Percentiles rank a stretch among this genome's conserved stretches.
These are phyloP conservation scores for Lasioglossum vierecki DNA, from an alignment of 2,888 invertebrate species.

Conservation along the genomic window DNA sequence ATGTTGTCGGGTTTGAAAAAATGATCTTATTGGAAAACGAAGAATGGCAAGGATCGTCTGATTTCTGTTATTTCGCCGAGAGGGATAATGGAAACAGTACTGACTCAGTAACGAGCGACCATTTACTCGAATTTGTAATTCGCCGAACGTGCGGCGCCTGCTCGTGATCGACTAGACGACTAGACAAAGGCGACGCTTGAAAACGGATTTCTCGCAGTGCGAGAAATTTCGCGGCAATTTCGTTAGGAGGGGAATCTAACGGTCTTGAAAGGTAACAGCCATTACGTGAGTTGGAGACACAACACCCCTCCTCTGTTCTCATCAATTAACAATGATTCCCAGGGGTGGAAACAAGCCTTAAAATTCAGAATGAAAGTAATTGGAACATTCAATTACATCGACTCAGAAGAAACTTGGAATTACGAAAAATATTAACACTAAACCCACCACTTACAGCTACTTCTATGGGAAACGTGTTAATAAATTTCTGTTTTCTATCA, in stretches of 20 bases:
- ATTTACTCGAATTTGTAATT: background rate
- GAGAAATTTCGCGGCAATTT: background rate
- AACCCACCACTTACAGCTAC: too few species aligned
- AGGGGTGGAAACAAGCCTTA: background rate
- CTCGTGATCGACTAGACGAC: conserved; percentile 3
- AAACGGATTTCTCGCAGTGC: background rate
- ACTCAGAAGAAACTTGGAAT: background rate
- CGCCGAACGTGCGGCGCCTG: background rate
- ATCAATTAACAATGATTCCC: background rate
- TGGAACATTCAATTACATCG: too few species aligned
- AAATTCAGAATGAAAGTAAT: background rate
- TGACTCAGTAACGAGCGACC: background rate
- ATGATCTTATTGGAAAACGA: background rate
- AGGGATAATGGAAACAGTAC: background rate
- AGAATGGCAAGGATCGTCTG: background rate
- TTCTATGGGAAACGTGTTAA: too few species aligned
- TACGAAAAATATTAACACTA: background rate
- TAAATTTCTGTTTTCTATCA: too few species aligned
- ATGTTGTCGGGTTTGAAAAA: too few species aligned
- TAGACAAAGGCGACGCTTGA: background rate
- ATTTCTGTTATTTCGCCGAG: background rate
- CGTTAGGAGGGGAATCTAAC: background rate
- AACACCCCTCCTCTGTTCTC: background rate
- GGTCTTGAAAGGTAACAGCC: background rate
- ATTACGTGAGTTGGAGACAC: background rate